Percentiles rank a stretch among this genome's conserved stretches.
phyloP scores from a whole-genome alignment of 2,797 vertebrate species.

The Cossypha caffra region DNA sequence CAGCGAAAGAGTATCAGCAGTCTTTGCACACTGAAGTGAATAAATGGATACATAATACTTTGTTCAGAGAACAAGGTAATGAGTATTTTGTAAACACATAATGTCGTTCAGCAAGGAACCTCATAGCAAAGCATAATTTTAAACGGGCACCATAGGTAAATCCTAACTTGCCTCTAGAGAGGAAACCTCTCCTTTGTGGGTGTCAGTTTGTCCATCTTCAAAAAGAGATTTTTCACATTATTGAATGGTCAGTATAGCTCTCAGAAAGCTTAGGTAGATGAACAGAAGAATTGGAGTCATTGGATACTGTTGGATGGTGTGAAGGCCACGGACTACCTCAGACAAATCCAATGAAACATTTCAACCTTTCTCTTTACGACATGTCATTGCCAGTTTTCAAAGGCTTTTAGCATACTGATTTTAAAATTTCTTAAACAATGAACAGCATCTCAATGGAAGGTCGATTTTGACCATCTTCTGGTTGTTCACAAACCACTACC shows the following conservation, averaged over 20 bases:
- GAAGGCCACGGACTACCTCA: background rate
- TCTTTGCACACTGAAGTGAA: background rate
- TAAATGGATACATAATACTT: background rate
- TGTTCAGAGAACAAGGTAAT: background rate
- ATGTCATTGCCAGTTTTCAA: background rate
- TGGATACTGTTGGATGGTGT: background rate
- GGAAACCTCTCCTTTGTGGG: constrained; percentile 27
- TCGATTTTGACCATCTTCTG: background rate
- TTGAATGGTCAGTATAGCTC: background rate
- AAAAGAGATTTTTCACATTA: constrained; percentile 10
- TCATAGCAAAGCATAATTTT: constrained; percentile 24
- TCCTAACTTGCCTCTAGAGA: constrained; percentile 30
- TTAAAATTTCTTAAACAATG: background rate
- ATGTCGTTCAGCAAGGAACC: background rate
- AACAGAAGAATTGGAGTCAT: background rate
- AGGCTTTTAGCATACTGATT: background rate
- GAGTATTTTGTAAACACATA: background rate
- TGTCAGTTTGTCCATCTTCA: constrained; percentile 39
- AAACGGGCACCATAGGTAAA: background rate
- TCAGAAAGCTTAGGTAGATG: background rate
- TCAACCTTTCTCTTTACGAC: background rate
- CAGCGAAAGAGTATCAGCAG: background rate
- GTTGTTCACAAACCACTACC: background rate
- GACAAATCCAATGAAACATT: background rate
- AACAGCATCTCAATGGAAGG: background rate